Evolutionary conservation across 2,888 invertebrate species (phyloP).

Genomic region (Sturmia bella): DNA sequence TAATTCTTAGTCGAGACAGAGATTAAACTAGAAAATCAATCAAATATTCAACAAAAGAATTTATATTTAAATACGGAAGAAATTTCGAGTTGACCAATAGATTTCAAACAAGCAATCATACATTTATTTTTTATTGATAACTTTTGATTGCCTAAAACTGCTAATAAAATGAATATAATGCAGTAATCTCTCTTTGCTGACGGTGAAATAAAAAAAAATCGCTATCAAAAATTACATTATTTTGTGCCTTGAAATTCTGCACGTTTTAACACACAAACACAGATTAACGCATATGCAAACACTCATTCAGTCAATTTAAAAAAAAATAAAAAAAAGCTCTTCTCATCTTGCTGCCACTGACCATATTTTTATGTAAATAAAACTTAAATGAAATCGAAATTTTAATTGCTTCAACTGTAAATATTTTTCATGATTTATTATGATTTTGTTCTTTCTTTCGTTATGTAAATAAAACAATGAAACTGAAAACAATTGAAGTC

Average conservation of each 20-base stretch:
- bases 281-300: neutral
- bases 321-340: neutral
- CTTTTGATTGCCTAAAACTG: too few relatives aligned
- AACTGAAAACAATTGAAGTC: conserved; percentile 2
- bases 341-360: neutral
- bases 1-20: too few relatives aligned
- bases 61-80: too few relatives aligned
- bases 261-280: neutral
- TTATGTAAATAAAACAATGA: conserved; percentile 27
- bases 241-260: neutral
- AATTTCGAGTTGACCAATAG: too few relatives aligned
- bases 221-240: too few relatives aligned
- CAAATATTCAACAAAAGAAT: too few relatives aligned
- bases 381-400: conserved; percentile 48
- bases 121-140: too few relatives aligned
- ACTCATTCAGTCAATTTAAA: neutral
- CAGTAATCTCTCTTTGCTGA: too few relatives aligned
- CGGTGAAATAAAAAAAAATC: too few relatives aligned
- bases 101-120: too few relatives aligned
- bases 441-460: conserved; percentile 21
- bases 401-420: conserved; percentile 52
- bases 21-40: too few relatives aligned
- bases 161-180: too few relatives aligned
- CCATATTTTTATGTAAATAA: conserved; percentile 4
- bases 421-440: conserved; percentile 46